Base-by-base conservation (phyloP, 1,140 invertebrate species). In the Agrilus planipennis region DNA sequence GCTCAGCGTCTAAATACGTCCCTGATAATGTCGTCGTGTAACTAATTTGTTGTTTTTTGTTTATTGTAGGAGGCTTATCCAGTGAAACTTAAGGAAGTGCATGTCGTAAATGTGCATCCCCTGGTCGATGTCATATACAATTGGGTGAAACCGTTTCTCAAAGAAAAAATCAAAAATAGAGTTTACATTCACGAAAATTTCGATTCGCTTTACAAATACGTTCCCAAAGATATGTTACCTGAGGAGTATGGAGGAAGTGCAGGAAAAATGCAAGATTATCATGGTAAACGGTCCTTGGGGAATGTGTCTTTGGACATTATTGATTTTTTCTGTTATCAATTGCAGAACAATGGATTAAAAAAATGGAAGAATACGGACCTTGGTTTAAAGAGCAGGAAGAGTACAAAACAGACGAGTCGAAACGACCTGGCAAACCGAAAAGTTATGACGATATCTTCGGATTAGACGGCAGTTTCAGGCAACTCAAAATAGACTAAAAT, bases 131-230 rank as follows among this genome's bases (percentile, higher is more conserved):
- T 79, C 10, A 84, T 89, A 40, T 70, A 86, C 19, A 85, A 77
- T 50, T 84, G 87, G 57, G 81, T 86, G 0, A 85, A 84, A 57
- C 84, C 83, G 0, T 85, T 88, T 60, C 64, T 88, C 11, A 87
- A 86, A 54, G 84, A 89, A 52, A 89, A 89, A 61, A 85, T 89
- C 38, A 72, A 78, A 44, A 80, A 84, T 54, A 71, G 86, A 47
- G 84, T 89, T 46, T 78, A 76, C 51, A 75, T 86, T 29, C 84
- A 89, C 57, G 70, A 76, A 12, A 25, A 29, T 15, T 45, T 84
- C 6, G 77, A 85, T 17, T 76, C 77, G 2, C 64, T 89, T 0
- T 81, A 87, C 56, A 76, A 85, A 45, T 74, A 76, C 43, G 65
- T 89, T 16, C 84, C 84, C 0, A 76, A 73, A 50, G 80, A 84